phyloP scores from a whole-genome alignment of 2,113 vertebrate genomes.

The Macquaria ambigua region DNA sequence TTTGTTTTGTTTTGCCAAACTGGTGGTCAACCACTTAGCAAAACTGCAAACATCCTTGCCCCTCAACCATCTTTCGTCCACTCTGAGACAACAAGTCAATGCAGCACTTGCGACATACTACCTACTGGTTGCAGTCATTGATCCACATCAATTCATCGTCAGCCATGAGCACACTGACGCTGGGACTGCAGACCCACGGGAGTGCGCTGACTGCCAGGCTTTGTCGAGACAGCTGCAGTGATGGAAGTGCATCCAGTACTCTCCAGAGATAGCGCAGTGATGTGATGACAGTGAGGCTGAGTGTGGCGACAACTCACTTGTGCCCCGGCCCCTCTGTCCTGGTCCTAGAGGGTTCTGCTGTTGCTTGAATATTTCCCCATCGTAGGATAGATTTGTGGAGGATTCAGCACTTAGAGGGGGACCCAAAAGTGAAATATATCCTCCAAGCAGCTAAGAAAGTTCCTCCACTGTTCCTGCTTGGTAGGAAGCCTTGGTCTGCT shows the following conservation, averaged over 20 bases:
- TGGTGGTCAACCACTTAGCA: background rate
- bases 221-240: conserved; percentile 15
- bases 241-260: conserved; percentile 31
- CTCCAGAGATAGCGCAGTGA: conserved; percentile 12
- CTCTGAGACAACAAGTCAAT: conserved; percentile 5
- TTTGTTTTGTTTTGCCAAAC: too few species aligned
- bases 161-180: conserved; percentile 4
- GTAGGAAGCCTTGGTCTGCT: background rate
- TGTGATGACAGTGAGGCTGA: background rate
- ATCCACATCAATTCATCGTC: conserved; percentile 27
- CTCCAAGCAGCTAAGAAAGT: background rate
- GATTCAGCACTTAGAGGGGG: background rate
- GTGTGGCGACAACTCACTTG: background rate
- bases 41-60: background rate
- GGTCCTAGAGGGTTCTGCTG: background rate
- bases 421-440: background rate
- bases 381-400: background rate
- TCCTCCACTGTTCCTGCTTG: background rate
- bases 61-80: background rate
- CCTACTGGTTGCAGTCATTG: conserved; percentile 8
- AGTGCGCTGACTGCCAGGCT: conserved; percentile 16
- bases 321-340: background rate
- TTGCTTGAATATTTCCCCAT: background rate
- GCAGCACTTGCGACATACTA: background rate
- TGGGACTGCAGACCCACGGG: conserved; percentile 5